Evolutionary conservation across 1,140 invertebrate species (phyloP).

Genomic region (Nomia melanderi): DNA sequence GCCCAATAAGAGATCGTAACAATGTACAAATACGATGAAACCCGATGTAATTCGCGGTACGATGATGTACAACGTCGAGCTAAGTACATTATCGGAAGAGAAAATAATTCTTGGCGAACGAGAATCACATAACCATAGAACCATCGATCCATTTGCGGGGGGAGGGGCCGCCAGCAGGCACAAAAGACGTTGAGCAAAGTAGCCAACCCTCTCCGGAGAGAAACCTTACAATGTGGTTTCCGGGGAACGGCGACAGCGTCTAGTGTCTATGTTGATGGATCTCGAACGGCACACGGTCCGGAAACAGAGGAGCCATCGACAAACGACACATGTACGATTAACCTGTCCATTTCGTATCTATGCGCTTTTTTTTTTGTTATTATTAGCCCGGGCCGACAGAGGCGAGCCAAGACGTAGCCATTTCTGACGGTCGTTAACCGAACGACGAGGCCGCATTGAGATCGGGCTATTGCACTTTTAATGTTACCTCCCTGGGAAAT

Average conservation of each 20-base stretch:
- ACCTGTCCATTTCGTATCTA: slow-evolving; percentile 14
- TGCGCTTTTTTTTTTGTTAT: slow-evolving; percentile 21
- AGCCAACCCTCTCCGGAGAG: neutral
- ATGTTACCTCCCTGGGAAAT: slow-evolving; percentile 65
- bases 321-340: slow-evolving; percentile 34
- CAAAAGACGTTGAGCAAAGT: slow-evolving; percentile 4
- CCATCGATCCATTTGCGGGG: slow-evolving; percentile 46
- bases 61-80: neutral
- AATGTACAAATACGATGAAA: too few relatives aligned
- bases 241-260: slow-evolving; percentile 17
- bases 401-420: slow-evolving; percentile 65
- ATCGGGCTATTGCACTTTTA: slow-evolving; percentile 73
- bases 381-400: slow-evolving; percentile 35
- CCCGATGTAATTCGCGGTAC: neutral
- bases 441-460: slow-evolving; percentile 54
- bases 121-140: slow-evolving; percentile 19
- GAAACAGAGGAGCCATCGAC: slow-evolving; percentile 20
- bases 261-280: slow-evolving; percentile 32
- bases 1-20: too few relatives aligned
- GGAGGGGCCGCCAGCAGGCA: slow-evolving; percentile 21
- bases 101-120: slow-evolving; percentile 35
- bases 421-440: slow-evolving; percentile 71
- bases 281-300: neutral
- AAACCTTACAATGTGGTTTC: slow-evolving; percentile 20
- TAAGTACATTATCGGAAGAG: slow-evolving; percentile 32